Evolutionary conservation across 2,888 invertebrate species (phyloP).

Genomic region (Cheilosia vulpina): DNA sequence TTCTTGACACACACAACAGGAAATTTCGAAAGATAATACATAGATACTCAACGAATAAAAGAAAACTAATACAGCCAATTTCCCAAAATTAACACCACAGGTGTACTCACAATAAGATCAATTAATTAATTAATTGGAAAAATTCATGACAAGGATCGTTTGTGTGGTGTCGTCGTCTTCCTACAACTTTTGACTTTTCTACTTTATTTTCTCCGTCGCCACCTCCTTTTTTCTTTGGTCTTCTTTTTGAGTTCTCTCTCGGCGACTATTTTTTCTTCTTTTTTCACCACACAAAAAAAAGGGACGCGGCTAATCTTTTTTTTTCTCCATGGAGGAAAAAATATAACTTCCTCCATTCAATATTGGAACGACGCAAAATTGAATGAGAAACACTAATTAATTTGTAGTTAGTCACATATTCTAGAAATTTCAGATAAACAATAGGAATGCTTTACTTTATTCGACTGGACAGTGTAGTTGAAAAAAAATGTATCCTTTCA

Average conservation of each 20-base stretch:
- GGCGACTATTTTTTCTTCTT: slow-evolving; percentile 35
- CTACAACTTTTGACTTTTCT: slow-evolving; percentile 47
- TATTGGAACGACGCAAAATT: slow-evolving; percentile 32
- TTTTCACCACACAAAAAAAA: slow-evolving; percentile 72
- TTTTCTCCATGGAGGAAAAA: slow-evolving; percentile 15
- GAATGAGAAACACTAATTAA: slow-evolving; percentile 30
- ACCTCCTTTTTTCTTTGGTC: slow-evolving; percentile 47
- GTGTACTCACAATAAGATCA: slow-evolving; percentile 17
- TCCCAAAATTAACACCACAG: slow-evolving; percentile 9
- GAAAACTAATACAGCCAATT: not conserved
- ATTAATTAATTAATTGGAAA: not conserved
- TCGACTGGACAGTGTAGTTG: slow-evolving; percentile 11
- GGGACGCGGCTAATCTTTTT: slow-evolving; percentile 70
- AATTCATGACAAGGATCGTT: slow-evolving; percentile 2
- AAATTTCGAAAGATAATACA: slow-evolving; percentile 6
- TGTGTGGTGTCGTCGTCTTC: slow-evolving; percentile 1
- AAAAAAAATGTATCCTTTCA: slow-evolving; percentile 28
- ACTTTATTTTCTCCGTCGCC: slow-evolving; percentile 45
- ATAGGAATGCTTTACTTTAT: slow-evolving; percentile 35
- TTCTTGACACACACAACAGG: slow-evolving; percentile 13
- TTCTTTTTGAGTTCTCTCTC: slow-evolving; percentile 30
- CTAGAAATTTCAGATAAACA: slow-evolving; percentile 59
- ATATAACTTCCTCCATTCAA: slow-evolving; percentile 26
- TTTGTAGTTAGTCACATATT: slow-evolving; percentile 26
- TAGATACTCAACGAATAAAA: not conserved